Base-by-base conservation (phyloP, 2,888 invertebrate species). In the Smittia aterrima region DNA sequence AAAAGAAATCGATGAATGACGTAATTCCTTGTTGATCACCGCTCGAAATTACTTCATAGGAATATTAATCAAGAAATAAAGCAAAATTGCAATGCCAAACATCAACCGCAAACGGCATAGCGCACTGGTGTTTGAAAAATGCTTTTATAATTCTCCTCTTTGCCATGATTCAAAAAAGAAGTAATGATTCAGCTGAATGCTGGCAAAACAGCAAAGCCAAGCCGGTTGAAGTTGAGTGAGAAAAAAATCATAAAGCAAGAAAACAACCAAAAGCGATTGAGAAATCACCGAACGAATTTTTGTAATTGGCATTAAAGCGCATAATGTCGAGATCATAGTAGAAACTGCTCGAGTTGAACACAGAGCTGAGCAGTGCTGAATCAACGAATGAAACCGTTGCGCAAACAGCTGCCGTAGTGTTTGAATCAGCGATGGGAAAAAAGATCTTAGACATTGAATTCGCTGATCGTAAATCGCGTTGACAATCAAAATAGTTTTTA, bases 241-340 rank as follows among this genome's bases (percentile, higher is more conserved):
- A 7, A 64, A 58, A 58, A 13, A 24, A 25, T 27, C 18, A 67
- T 40, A 67, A 13, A 16, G n/a, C 53, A 64, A 64, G 16, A 24
- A 2, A 47, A 16, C 47, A 16, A 47, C 41, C 22, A 32, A 70
- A 70, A 13, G 24, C 72, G 22, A 32, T 72, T 72, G 72, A 62
- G 72, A 62, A 72, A 72, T 72, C 72, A 72, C 72, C n/a, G 27
- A 62, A 18, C 32, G 38, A 72, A 70, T 58, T 72, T 38, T 32
- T 16, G n/a, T 72, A 62, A 72, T 72, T 62, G 72, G 72, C 62
- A 72, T 72, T 20, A 72, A 72, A 72, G 58, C 72, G 72, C 40
- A 72, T 72, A 72, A 62, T 72, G 71, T 62, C 54, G 72, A 72
- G 72, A 54, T 58, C 62, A 68, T 20, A 18, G 13, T 58, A 66